phyloP scores from a whole-genome alignment of 2,888 invertebrate genomes.

The Teinopalpus imperialis region DNA sequence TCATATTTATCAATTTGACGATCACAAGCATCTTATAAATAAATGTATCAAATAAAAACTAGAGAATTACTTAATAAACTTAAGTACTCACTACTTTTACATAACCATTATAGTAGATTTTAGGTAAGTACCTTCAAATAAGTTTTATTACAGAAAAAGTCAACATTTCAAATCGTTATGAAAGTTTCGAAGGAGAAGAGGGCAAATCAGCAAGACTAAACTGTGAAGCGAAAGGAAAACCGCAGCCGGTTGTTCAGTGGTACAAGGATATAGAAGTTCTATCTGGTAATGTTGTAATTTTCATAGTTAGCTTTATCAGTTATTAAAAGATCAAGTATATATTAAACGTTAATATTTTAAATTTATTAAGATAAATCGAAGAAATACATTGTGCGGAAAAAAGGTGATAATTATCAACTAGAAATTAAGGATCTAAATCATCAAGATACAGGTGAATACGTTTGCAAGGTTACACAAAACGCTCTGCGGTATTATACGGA shows the following conservation, averaged over 20 bases:
- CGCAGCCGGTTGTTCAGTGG: constrained; percentile 64
- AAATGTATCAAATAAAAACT: too few species aligned
- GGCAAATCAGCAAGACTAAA: constrained; percentile 50
- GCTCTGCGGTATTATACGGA: constrained; percentile 60
- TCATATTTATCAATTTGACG: too few species aligned
- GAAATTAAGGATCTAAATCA: constrained; percentile 64
- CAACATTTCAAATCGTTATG: constrained; percentile 43
- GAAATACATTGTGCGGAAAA: constrained; percentile 51
- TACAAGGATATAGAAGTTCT: constrained; percentile 53
- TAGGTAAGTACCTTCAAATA: too few species aligned
- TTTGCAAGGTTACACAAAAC: constrained; percentile 68
- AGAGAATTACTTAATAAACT: too few species aligned
- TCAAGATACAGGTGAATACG: constrained; percentile 60
- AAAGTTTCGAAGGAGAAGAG: constrained; percentile 55
- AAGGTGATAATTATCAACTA: constrained; percentile 47
- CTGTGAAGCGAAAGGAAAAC: constrained; percentile 63
- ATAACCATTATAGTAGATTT: too few species aligned
- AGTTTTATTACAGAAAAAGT: constrained; percentile 54
- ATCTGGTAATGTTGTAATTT: constrained; percentile 39
- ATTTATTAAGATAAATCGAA: constrained; percentile 43
- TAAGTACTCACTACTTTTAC: too few species aligned
- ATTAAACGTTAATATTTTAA: constrained; percentile 21
- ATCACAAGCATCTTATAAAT: too few species aligned
- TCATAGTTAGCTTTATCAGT: too few species aligned
- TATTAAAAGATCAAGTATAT: too few species aligned